Base-by-base conservation (phyloP, 2,888 invertebrate species). In the Ctenicera cuprea region DNA sequence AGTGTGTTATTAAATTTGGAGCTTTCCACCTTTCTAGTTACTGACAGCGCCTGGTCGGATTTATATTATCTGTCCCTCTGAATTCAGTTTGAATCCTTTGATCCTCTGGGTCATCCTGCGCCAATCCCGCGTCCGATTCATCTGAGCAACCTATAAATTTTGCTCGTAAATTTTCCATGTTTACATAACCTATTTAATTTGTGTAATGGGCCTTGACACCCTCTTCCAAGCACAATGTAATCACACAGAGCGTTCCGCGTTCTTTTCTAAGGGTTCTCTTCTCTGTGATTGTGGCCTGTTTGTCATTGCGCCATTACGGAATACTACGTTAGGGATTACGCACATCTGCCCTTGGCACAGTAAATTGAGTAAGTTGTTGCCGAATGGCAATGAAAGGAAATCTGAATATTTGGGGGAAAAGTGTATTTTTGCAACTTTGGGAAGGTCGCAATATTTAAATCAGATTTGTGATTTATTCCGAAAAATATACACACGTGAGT, bases 141-240 rank as follows among this genome's bases (percentile, higher is more conserved):
- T 65, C 38, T 20, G 50, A 54, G 38, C 22, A 41, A 20, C 52
- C 65, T 26, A 66, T 54, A 66, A 48, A 48, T 3, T 48, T 1
- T 20, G 8, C 48, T 48, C 16, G 48, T 48, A 48, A 67, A 67
- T 57, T 54, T 54, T 54, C 54, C 54, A 11, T 79, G 78, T 80
- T 78, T 79, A 77, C 78, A 73, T 75, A 74, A 77, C 54, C 76
- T 78, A 79, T 79, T 80, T 80, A 79, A 79, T 79, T 77, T 80
- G 79, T 76, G 75, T 78, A 80, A 80, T 80, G 80, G 76, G 73
- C 77, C 80, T 76, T 80, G 78, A 79, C 79, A 76, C 79, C 45
- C 67, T 54, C 68, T 16, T 54, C 54, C 61, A 62, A 63, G 62
- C 65, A 54, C 71, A 73, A 64, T 71, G 43, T 45, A 67, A 72